Percentiles rank a stretch among this genome's conserved stretches.
phyloP scores from a whole-genome alignment of 2,797 vertebrate species.

The Ctenochaetus hawaiiensis region DNA sequence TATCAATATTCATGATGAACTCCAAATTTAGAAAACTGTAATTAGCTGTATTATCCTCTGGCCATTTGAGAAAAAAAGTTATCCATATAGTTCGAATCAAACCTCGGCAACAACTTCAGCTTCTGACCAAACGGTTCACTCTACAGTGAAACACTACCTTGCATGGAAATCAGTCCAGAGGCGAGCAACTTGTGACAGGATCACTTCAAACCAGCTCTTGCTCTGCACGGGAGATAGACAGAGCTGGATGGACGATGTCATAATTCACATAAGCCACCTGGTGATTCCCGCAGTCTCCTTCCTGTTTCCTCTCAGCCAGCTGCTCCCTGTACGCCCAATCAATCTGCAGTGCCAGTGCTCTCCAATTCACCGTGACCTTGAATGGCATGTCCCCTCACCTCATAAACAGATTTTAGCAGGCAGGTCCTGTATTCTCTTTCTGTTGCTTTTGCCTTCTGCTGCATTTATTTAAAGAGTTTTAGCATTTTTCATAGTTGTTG shows the following conservation, averaged over 20 bases:
- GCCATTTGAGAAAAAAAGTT: conserved; percentile 75
- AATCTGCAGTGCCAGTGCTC: conserved; percentile 74
- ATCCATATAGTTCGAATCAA: conserved; percentile 66
- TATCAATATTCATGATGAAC: conserved; percentile 88
- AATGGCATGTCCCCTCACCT: conserved; percentile 69
- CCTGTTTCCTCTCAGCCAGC: conserved; percentile 85
- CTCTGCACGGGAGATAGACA: conserved; percentile 51
- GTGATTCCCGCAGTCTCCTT: conserved; percentile 86
- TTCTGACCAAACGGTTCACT: conserved; percentile 47
- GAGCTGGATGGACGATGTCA: conserved; percentile 63
- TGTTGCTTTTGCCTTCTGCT: neutral
- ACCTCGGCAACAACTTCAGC: conserved; percentile 59
- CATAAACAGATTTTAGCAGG: conserved; percentile 23
- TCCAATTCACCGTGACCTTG: conserved; percentile 83
- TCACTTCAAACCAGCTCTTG: conserved; percentile 54
- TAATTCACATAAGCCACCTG: conserved; percentile 85
- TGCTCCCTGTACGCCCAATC: conserved; percentile 85
- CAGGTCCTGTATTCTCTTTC: conserved; percentile 2
- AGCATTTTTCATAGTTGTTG: neutral
- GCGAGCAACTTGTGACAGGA: conserved; percentile 48
- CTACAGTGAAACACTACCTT: conserved; percentile 3
- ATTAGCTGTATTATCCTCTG: conserved; percentile 82
- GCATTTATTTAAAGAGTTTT: conserved; percentile 31
- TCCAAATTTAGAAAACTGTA: conserved; percentile 82
- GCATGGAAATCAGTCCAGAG: conserved; percentile 50